A percentile compares a stretch with the other conserved stretches of the same genome.
These are phyloP conservation scores for Vannuccia rotundouncinata DNA, from an alignment of 2,888 invertebrate species.

Conservation along the genomic window DNA sequence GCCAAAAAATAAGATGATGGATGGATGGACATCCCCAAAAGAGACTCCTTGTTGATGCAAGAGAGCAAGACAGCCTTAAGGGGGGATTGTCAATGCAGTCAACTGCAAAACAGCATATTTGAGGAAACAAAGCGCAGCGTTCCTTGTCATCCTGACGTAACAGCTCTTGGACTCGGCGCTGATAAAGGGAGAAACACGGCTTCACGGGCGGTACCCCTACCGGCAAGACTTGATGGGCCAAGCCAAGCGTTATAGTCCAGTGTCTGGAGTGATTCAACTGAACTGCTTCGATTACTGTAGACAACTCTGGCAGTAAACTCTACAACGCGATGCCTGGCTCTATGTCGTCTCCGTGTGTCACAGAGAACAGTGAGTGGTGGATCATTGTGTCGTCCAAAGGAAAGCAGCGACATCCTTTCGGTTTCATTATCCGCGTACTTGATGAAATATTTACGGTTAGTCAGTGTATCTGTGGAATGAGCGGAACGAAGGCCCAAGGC, in stretches of 20 bases:
- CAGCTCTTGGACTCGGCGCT: neutral
- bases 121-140: neutral
- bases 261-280: neutral
- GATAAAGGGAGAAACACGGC: neutral
- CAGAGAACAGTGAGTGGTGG: neutral
- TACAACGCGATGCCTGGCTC: too few species aligned
- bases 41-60: too few species aligned
- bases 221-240: neutral
- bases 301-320: too few species aligned
- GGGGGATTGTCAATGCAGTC: neutral
- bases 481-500: neutral
- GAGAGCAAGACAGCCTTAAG: too few species aligned
- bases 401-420: neutral
- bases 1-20: too few species aligned
- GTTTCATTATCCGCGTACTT: neutral
- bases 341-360: too few species aligned
- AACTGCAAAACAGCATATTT: neutral
- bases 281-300: neutral
- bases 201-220: neutral
- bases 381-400: neutral
- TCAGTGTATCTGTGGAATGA: neutral
- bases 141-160: neutral
- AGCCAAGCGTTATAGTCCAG: neutral
- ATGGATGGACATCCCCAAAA: too few species aligned
- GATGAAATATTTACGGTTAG: neutral